Evolutionary conservation across 2,888 invertebrate species (phyloP).

Genomic region (Netelia fuscicornis): DNA sequence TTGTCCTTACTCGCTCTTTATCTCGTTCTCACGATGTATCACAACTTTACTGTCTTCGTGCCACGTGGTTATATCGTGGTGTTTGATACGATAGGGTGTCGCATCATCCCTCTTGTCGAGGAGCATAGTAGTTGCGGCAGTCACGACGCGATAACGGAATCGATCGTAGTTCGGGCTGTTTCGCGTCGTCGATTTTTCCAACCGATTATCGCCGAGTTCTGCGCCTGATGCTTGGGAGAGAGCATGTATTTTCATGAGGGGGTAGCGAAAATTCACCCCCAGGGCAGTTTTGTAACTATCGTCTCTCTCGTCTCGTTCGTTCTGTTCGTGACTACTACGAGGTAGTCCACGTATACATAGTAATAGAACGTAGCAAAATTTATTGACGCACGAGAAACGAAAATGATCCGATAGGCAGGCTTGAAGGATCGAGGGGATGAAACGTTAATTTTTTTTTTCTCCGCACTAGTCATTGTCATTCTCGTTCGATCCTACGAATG

Average conservation of each 20-base stretch:
- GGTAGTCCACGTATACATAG: background rate
- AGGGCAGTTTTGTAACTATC: conserved; percentile 36
- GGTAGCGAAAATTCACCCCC: background rate
- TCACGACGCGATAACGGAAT: conserved; percentile 29
- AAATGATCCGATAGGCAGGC: no score
- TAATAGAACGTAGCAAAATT: no score
- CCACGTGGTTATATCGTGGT: no score
- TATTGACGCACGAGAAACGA: no score
- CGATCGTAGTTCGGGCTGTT: conserved; percentile 19
- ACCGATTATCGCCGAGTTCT: conserved; percentile 7
- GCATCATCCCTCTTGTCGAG: conserved; percentile 20
- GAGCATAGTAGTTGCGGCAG: conserved; percentile 30
- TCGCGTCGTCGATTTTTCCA: conserved; percentile 24
- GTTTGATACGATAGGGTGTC: no score
- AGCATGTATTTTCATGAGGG: no score
- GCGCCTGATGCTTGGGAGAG: no score
- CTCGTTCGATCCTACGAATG: background rate
- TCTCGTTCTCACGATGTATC: background rate
- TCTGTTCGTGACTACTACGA: conserved; percentile 2
- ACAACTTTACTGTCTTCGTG: no score
- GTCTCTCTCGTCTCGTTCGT: background rate
- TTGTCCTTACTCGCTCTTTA: conserved; percentile 29
- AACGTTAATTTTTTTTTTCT: no score
- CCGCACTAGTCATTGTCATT: background rate
- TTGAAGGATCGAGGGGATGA: no score